Evolutionary conservation across 37 sponge, comb jelly and placozoan genomes (phyloP).

Genomic region (Aplysina aerophoba): DNA sequence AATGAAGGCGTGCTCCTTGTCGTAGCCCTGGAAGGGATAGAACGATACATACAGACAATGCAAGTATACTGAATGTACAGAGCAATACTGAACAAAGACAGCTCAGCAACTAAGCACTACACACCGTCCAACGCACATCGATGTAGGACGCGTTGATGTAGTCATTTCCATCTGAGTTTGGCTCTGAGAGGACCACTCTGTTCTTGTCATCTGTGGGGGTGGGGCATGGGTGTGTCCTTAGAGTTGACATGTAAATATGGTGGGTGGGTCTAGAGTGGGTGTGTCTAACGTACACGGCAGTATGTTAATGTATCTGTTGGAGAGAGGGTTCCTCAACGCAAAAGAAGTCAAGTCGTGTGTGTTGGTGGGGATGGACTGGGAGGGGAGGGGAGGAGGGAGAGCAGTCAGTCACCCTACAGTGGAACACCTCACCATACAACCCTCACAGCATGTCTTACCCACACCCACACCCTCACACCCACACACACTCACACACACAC

Average conservation of each 20-base stretch:
- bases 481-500: no score
- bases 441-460: no score
- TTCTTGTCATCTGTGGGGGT: conserved; percentile 25
- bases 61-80: no score
- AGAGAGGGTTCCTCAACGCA: conserved; percentile 18
- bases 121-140: not conserved
- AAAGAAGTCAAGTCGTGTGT: not conserved
- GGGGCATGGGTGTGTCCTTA: not conserved
- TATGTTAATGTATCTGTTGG: conserved; percentile 14
- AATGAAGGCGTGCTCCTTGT: not conserved
- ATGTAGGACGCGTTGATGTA: conserved; percentile 35
- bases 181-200: not conserved
- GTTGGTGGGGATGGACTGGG: conserved; percentile 6
- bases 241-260: not conserved
- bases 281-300: conserved; percentile 13
- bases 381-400: not conserved
- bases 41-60: no score
- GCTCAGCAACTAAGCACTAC: no score
- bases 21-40: not conserved
- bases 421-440: not conserved
- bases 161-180: conserved; percentile 28
- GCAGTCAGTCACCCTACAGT: not conserved
- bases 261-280: not conserved
- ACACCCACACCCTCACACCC: no score
- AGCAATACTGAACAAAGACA: no score